Base-by-base conservation (phyloP, 1,140 invertebrate species). In the Caligus rogercresseyi region DNA sequence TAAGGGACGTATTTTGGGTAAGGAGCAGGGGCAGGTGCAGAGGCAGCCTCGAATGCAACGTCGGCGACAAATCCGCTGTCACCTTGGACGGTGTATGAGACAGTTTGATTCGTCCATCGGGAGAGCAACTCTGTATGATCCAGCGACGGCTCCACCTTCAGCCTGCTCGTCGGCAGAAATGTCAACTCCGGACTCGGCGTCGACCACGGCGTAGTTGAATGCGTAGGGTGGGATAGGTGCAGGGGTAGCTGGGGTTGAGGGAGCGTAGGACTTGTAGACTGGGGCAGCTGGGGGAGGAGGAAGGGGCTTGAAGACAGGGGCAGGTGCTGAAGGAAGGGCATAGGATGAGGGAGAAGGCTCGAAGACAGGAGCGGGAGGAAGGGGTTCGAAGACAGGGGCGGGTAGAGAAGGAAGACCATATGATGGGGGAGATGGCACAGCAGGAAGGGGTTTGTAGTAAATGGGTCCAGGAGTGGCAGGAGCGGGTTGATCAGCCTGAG, bases 21-120 rank as follows among this genome's bases (percentile, higher is more conserved):
- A 11, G 31, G 31, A 43, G 31, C 31, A n/a, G 31, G 31, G n/a
- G 31, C 31, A 1, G 51, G 16, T 16, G n/a, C 51, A 11, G 19
- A 19, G 19, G 25, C 56, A 52, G 25, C 56, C 56, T 58, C 56
- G 23, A 31, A 25, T 24, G 21, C 1, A 1, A 58, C 56, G 15
- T 58, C 56, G 2, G 56, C 56, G 4, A 58, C 7, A 14, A 58
- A 58, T 3, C 56, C 56, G 11, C 25, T 31, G 56, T 58, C 56
- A 18, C 56, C 56, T 11, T 25, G 2, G 3, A 58, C 56, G 25
- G 56, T 7, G 56, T 58, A 58, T 2, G 56, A 3, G 20, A 58
- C 56, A 52, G 56, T 58, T 43, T 43, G 31, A 43, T 43, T 43
- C 31, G 31, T 11, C 31, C 31, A 43, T 43, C 31, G 31, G 31